Evolutionary conservation across 1,140 invertebrate genomes (phyloP), one percentile per base, ranked within the genome.

Genomic region (Macrotrachela quadricornifera): DNA sequence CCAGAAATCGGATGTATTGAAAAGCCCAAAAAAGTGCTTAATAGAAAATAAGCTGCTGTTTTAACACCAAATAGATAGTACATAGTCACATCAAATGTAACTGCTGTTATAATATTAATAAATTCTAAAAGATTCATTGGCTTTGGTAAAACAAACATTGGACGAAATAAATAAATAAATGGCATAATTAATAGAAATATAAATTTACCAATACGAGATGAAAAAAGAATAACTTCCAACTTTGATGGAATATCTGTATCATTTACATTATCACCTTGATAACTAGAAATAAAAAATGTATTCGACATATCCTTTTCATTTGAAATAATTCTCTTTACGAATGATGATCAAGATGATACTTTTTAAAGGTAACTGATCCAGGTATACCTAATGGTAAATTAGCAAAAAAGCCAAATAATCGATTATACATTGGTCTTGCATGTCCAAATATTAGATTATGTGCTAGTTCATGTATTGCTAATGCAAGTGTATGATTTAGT

Each of bases 311-410:
- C 21, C 8, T 30, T 4, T 30, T 30, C 2, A 30, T n/a, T n/a
- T 30, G 21, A 30, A 30, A n/a, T n/a, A n/a, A 11, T 16, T 30
- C 37, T 15, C 40, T n/a, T 44, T 18, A 52, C 54, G 69, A 61
- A 69, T 99, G 92, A 71, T 99, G 92, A 63, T 96, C 88, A 46
- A 97, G 68, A 70, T 99, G 92, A 71, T 97, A 99, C 64, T 91
- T 91, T 67, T 87, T 90, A 68, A 99, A 99, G 59, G 87, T 85
- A 55, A 95, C 79, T 0, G 88, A 87, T 64, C 94, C 80, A 1
- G 92, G 92, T 58, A 97, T 40, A 17, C 83, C 87, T 60, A 97
- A 83, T 1, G 91, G 90, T 37, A 97, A 71, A 72, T 99, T 99
- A 14, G 83, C 88, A 71, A 94, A 83, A 63, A 94, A 85, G 15